Evolutionary conservation across 2,113 vertebrate species (phyloP).

Genomic region (Myanophis thanlyinensis): DNA sequence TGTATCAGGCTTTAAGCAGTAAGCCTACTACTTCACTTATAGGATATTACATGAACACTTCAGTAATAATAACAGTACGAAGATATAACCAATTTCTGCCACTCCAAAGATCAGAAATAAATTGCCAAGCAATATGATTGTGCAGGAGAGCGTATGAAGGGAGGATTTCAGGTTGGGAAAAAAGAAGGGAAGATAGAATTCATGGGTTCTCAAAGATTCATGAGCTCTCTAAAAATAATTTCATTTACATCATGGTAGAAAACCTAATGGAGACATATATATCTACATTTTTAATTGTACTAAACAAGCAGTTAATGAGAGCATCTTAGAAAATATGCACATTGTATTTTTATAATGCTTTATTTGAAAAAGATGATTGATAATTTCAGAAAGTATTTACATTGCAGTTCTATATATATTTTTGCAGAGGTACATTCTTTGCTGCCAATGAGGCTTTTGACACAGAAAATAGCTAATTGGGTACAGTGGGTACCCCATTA

Average conservation of each 20-base stretch:
- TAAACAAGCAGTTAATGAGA: neutral
- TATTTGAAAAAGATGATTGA: conserved; percentile 30
- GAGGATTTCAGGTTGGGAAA: neutral
- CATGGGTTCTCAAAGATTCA: conserved; percentile 19
- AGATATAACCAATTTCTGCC: conserved; percentile 16
- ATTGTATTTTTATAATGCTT: neutral
- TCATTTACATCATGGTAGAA: neutral
- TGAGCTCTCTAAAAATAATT: conserved; percentile 4
- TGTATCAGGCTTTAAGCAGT: conserved; percentile 4
- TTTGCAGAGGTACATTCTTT: neutral
- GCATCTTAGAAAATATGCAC: neutral
- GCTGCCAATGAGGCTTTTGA: neutral
- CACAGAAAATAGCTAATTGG: conserved; percentile 54
- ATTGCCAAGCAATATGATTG: neutral
- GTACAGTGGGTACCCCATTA: conserved; percentile 60
- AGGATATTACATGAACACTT: conserved; percentile 33
- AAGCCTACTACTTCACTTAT: conserved; percentile 24
- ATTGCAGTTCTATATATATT: neutral
- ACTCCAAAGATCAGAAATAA: neutral
- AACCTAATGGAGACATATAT: neutral
- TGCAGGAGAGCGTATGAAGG: neutral
- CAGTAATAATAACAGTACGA: neutral
- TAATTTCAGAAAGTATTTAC: conserved; percentile 43
- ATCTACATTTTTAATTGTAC: neutral
- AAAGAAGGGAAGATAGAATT: neutral